Evolutionary conservation across 2,113 vertebrate genomes (phyloP).

Genomic region (Beaufortia kweichowensis): DNA sequence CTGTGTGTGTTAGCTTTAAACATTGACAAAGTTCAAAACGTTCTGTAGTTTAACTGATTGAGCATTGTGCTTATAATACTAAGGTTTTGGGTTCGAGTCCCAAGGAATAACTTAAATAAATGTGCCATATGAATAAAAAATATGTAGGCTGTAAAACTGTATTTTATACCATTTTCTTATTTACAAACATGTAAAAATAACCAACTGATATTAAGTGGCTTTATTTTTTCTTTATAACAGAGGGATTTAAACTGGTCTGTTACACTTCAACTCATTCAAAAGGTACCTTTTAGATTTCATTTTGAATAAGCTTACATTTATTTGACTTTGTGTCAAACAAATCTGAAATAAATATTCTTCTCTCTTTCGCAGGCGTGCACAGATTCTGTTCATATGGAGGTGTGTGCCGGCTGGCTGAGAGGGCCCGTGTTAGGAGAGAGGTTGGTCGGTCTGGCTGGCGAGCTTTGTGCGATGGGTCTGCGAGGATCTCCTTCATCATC

Average conservation of each 20-base stretch:
- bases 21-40: too few relatives aligned
- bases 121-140: too few relatives aligned
- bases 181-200: not conserved
- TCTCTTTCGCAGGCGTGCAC: conserved; percentile 78
- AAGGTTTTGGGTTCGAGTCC: too few relatives aligned
- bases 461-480: conserved; percentile 78
- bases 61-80: too few relatives aligned
- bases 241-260: conserved; percentile 84
- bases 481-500: conserved; percentile 52
- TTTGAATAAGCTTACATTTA: not conserved
- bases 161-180: too few relatives aligned
- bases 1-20: not conserved
- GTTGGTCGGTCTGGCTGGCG: conserved; percentile 79
- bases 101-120: too few relatives aligned
- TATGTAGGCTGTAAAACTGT: too few relatives aligned
- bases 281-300: conserved; percentile 71
- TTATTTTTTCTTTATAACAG: conserved; percentile 67
- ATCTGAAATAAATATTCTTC: not conserved
- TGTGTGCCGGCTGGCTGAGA: conserved; percentile 85
- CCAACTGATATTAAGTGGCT: too few relatives aligned
- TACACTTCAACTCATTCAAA: conserved; percentile 87
- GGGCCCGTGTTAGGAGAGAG: conserved; percentile 84
- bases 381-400: conserved; percentile 72
- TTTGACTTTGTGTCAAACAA: not conserved
- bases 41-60: too few relatives aligned